Evolutionary conservation across 1,140 invertebrate genomes (phyloP).

Genomic region (Calliphora vicina): DNA sequence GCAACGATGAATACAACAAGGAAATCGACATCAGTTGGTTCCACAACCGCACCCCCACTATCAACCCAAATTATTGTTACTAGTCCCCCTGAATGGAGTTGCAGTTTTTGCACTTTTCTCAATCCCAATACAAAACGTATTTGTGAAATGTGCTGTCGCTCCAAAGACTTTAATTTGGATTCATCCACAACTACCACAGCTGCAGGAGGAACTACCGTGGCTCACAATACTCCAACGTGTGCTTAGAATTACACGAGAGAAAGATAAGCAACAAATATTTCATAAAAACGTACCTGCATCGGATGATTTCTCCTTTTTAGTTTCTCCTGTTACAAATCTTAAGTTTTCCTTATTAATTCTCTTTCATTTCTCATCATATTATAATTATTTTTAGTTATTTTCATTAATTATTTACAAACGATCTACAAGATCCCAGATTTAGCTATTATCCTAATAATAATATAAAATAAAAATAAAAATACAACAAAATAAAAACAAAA

Average conservation of each 20-base stretch:
- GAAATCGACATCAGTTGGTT: not conserved
- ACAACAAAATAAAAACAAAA: not conserved
- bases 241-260: conserved; percentile 44
- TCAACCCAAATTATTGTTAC: conserved; percentile 55
- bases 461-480: not conserved
- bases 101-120: conserved; percentile 74
- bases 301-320: not conserved
- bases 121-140: conserved; percentile 69
- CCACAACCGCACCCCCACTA: conserved; percentile 34
- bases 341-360: not conserved
- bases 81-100: conserved; percentile 69
- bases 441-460: not conserved
- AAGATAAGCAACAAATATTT: conserved; percentile 4
- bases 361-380: not conserved
- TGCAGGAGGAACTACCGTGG: conserved; percentile 41
- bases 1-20: not conserved
- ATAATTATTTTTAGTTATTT: not conserved
- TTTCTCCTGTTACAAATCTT: conserved; percentile 8
- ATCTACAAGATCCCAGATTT: not conserved
- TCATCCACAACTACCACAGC: conserved; percentile 13
- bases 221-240: conserved; percentile 56
- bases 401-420: not conserved
- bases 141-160: conserved; percentile 78
- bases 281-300: conserved; percentile 28
- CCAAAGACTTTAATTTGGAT: conserved; percentile 58